These are phyloP conservation scores for Ammodytes marinus DNA, from an alignment of 2,113 vertebrate genomes.

Conservation along the genomic window DNA sequence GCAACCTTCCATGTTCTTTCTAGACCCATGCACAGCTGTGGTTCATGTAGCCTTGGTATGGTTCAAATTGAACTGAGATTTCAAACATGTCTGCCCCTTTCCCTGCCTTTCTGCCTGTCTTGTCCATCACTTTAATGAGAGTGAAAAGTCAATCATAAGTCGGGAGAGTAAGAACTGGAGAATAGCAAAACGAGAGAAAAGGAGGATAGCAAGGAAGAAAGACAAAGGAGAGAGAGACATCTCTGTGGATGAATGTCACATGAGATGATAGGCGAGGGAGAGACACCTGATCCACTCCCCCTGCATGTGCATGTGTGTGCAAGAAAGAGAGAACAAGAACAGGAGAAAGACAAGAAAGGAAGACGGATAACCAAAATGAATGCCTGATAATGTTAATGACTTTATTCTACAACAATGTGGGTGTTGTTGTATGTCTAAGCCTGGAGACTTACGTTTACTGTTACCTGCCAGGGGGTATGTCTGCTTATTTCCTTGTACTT, in stretches of 20 bases:
- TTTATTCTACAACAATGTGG: constrained; percentile 14
- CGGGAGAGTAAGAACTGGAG: constrained; percentile 10
- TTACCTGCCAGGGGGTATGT: constrained; percentile 33
- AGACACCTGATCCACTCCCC: constrained; percentile 60
- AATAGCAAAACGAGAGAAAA: constrained; percentile 11
- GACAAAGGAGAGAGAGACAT: constrained; percentile 28
- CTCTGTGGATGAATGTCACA: constrained; percentile 57
- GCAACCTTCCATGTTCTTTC: not conserved
- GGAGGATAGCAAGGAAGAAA: not conserved
- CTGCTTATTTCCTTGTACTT: not conserved
- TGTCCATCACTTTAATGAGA: constrained; percentile 64
- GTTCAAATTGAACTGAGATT: constrained; percentile 47
- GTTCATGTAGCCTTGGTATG: not conserved
- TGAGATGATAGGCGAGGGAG: constrained; percentile 39
- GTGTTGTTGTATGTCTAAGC: constrained; percentile 20
- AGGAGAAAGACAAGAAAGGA: constrained; percentile 11
- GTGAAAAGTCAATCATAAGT: constrained; percentile 38
- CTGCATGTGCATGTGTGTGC: constrained; percentile 19
- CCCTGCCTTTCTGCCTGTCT: constrained; percentile 15
- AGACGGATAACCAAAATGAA: constrained; percentile 19
- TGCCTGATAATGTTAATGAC: constrained; percentile 20
- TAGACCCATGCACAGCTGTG: constrained; percentile 14
- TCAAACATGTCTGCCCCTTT: constrained; percentile 3
- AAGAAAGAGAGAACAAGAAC: constrained; percentile 19
- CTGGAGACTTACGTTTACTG: constrained; percentile 23